Evolutionary conservation across 2,797 vertebrate species (phyloP), one percentile per base, ranked within the genome.

Genomic region (Tympanoctomys barrerae): DNA sequence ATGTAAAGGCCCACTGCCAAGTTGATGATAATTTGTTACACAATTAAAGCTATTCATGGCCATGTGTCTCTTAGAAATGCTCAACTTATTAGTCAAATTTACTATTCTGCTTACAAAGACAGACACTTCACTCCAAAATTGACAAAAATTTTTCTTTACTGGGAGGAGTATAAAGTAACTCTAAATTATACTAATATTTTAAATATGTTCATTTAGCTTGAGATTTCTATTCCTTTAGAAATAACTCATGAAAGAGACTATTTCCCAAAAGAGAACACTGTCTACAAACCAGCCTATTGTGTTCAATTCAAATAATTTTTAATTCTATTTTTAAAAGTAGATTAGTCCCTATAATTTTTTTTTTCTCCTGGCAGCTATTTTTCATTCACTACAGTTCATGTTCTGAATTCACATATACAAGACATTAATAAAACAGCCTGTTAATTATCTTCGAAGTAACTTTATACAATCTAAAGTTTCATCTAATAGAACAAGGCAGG

Each of bases 361-460:
- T 84, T 59, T 46, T 95, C 94, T 94, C 54, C 84, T 96, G 70
- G 66, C 71, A 97, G 89, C 75, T 11, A 78, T 85, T 86, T 96
- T 96, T 71, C 7, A 5, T 42, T 95, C 57, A 70, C 59, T 96
- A 39, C 24, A 95, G 88, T 89, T 92, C 70, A 33, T 13, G 10
- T 64, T 94, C 95, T 92, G 14, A 70, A n/a, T 97, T 97, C 85
- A 87, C 75, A 10, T 95, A 73, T 6, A 87, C 80, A 92, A 93
- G 95, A 82, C 19, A 81, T 83, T 86, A 97, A 97, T 78, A 54
- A 97, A 97, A 62, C 5, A n/a, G 84, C 21, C 84, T 84, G 57
- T 95, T 95, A 96, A 80, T 85, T 96, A 85, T 77, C 49, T 94
- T 89, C 31, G 87, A 94, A 94, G 94, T 70, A 95, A 94, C 33